A percentile compares a stretch with the other conserved stretches of the same genome.
Evolutionary conservation across 2,113 vertebrate species (phyloP).

Genomic region (Saguinus imperator): DNA sequence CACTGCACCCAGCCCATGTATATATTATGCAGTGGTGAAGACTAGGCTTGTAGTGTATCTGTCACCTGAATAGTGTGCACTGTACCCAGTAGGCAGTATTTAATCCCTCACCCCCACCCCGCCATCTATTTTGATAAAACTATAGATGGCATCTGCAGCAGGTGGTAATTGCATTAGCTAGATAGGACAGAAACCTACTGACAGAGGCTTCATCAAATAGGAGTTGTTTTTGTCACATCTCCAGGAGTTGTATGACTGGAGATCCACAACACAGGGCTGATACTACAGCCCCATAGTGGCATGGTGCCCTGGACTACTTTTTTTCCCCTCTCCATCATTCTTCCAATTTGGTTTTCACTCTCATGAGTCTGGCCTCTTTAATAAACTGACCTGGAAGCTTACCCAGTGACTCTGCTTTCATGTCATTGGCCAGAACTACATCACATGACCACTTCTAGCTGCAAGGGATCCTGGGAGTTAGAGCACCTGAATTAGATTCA

Average conservation of each 20-base stretch:
- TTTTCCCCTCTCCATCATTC: not conserved
- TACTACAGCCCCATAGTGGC: rapidly evolving
- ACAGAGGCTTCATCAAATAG: not conserved
- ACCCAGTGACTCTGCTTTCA: not conserved
- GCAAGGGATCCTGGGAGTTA: not conserved
- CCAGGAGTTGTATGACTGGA: not conserved
- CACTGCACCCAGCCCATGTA: too few relatives aligned
- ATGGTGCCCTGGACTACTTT: not conserved
- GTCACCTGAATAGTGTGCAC: too few relatives aligned
- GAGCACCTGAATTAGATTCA: not conserved
- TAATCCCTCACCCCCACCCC: too few relatives aligned
- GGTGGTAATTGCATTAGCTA: not conserved
- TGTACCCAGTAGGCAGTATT: not conserved
- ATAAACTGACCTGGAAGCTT: too few relatives aligned
- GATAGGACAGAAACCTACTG: not conserved
- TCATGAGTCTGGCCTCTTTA: not conserved
- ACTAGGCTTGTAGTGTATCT: too few relatives aligned
- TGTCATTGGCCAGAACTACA: not conserved
- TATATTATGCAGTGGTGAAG: too few relatives aligned
- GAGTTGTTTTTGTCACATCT: not conserved
- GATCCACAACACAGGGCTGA: too few relatives aligned
- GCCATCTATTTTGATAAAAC: not conserved
- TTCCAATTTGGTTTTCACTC: not conserved
- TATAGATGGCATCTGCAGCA: not conserved
- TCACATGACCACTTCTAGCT: not conserved